These are phyloP conservation scores for Cosmia trapezina DNA, from an alignment of 2,888 invertebrate genomes.

Conservation along the genomic window DNA sequence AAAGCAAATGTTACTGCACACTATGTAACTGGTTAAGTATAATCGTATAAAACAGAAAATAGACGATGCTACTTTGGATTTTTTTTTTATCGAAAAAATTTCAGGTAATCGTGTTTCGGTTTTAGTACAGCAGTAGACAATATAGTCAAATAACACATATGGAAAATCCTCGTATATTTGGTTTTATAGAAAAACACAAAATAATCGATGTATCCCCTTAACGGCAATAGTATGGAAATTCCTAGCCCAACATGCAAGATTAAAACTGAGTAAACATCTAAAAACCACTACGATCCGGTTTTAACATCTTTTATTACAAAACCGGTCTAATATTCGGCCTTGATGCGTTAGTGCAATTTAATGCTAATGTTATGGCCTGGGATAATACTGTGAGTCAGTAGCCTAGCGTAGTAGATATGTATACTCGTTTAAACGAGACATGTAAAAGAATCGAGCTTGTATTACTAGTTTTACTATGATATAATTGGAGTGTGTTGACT, in stretches of 20 bases:
- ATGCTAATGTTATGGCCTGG: slow-evolving; percentile 47
- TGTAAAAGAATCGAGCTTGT: slow-evolving; percentile 1
- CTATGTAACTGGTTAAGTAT: too few species aligned
- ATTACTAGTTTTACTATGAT: slow-evolving; percentile 20
- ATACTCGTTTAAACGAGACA: not conserved
- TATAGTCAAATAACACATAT: too few species aligned
- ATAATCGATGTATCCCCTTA: not conserved
- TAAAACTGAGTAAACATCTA: slow-evolving; percentile 23
- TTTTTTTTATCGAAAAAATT: too few species aligned
- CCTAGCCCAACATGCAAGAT: not conserved
- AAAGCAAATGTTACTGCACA: too few species aligned
- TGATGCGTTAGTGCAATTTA: slow-evolving; percentile 52
- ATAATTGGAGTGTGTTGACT: slow-evolving; percentile 25
- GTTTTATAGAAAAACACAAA: too few species aligned
- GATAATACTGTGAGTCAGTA: slow-evolving; percentile 43
- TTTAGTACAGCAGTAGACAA: too few species aligned
- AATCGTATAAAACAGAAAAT: too few species aligned
- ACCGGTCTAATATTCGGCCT: slow-evolving; percentile 62
- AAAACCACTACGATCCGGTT: slow-evolving; percentile 36
- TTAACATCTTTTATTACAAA: slow-evolving; percentile 28
- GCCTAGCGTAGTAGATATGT: not conserved
- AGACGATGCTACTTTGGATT: too few species aligned
- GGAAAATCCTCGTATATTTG: too few species aligned
- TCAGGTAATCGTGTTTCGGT: too few species aligned
- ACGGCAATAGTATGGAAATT: slow-evolving; percentile 21